Conservation (phyloP, 2,113 vertebrate genomes). For the Rhinoptilus africanus region DNA sequence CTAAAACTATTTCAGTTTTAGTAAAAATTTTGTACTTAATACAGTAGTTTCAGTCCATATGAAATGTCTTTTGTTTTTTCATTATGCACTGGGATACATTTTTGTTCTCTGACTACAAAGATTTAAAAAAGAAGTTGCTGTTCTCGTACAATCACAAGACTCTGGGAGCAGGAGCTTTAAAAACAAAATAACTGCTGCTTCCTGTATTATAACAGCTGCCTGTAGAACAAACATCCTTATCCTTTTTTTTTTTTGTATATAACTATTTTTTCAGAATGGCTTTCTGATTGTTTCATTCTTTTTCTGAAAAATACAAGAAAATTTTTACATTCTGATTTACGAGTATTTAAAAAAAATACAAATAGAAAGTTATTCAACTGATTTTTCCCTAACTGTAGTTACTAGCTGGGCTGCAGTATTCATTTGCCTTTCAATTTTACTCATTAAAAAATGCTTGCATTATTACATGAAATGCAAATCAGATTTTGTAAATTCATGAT, state of each 20-base stretch:
- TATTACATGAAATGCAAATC: not conserved
- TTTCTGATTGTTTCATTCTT: not conserved
- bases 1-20: not conserved
- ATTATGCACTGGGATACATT: not conserved
- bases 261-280: not conserved
- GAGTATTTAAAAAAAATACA: not conserved
- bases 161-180: not conserved
- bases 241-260: not conserved
- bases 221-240: not conserved
- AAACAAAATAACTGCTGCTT: not conserved
- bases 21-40: not conserved
- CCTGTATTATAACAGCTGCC: not conserved
- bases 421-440: not conserved
- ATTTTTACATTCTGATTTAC: not conserved
- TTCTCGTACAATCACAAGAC: not conserved
- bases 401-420: not conserved
- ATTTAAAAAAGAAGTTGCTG: not conserved
- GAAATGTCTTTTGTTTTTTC: not conserved
- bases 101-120: not conserved
- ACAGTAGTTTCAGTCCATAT: not conserved
- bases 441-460: not conserved
- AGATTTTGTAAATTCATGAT: not conserved
- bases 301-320: not conserved
- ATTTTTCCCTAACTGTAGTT: not conserved
- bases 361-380: not conserved